Base-by-base conservation (phyloP, 2,888 invertebrate species). In the Halictus quadricinctus region DNA sequence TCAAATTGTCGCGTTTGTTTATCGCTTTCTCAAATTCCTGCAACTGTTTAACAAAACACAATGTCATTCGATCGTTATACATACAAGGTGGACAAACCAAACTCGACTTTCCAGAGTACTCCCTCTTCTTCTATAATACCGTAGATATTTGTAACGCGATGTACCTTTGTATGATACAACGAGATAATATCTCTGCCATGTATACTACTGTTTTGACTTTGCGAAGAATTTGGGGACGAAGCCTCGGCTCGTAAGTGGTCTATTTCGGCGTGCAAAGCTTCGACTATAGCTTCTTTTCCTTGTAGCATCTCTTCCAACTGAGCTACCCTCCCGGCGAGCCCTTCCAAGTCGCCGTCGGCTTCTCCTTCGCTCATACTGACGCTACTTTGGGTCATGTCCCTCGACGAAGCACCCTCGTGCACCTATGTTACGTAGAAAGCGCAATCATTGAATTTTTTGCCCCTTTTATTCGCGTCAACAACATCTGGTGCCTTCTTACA, bases 11-110 rank as follows among this genome's bases (percentile, higher is more conserved):
- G 91, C 97, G 96, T 89, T 96, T 96, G 18, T 95, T 95, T 83
- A 97, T 95, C 90, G 97, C 97, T 90, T 95, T 95, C 94, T 97
- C 97, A 94, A 96, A 97, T 94, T 97, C 97, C 94, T 96, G 95
- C 92, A 97, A 95, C 90, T 90, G 78, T 87, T 85, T 78, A 54
- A 80, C 79, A 72, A 66, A 85, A 76, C 25, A 73, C 18, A 66
- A 80, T 50, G 36, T 5, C 75, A 58, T 25, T 81, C 36, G n/a
- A n/a, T 79, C 66, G 10, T 21, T 15, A 25, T 29, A 29, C 1
- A 46, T 77, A 86, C 18, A 66, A 12, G 15, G 41, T 79, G 73
- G 66, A 50, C n/a, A 41, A 70, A 81, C 74, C 15, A 76, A 25
- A 21, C 10, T 46, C 13, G 54, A 66, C 1, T 43, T 13, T 13